Evolutionary conservation across 2,888 invertebrate genomes (phyloP).

Genomic region (Ectemnius lituratus): DNA sequence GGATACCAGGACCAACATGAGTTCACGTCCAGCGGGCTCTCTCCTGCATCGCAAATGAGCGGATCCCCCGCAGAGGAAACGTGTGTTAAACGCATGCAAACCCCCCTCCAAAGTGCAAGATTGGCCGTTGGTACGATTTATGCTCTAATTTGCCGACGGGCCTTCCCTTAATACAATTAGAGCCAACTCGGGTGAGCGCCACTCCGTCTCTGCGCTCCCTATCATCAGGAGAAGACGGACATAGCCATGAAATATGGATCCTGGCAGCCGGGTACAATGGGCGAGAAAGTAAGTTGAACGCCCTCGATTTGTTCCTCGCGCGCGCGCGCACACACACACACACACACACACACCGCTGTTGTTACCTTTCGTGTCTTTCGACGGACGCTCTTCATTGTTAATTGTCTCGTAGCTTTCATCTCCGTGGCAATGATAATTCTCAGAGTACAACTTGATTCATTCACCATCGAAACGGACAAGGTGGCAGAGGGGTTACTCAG

Average conservation of each 20-base stretch:
- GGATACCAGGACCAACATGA: slow-evolving; percentile 42
- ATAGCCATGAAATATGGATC: not conserved
- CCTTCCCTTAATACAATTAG: slow-evolving; percentile 43
- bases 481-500: not conserved
- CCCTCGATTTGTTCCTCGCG: not conserved
- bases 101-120: slow-evolving; percentile 30
- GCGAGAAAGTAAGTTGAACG: slow-evolving; percentile 3
- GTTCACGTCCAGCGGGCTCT: slow-evolving; percentile 26
- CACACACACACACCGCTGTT: no score
- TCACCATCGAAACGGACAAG: no score
- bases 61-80: slow-evolving; percentile 36
- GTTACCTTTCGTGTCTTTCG: no score
- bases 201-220: slow-evolving; percentile 7
- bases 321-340: no score
- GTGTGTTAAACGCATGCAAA: slow-evolving; percentile 50
- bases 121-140: slow-evolving; percentile 48
- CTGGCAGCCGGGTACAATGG: slow-evolving; percentile 2
- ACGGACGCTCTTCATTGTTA: no score
- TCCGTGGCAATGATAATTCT: no score
- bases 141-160: slow-evolving; percentile 37
- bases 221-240: slow-evolving; percentile 1
- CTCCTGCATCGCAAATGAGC: slow-evolving; percentile 46
- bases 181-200: not conserved
- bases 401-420: no score
- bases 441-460: no score